Evolutionary conservation across 2,888 invertebrate species (phyloP).

Genomic region (Macrophya annulata): DNA sequence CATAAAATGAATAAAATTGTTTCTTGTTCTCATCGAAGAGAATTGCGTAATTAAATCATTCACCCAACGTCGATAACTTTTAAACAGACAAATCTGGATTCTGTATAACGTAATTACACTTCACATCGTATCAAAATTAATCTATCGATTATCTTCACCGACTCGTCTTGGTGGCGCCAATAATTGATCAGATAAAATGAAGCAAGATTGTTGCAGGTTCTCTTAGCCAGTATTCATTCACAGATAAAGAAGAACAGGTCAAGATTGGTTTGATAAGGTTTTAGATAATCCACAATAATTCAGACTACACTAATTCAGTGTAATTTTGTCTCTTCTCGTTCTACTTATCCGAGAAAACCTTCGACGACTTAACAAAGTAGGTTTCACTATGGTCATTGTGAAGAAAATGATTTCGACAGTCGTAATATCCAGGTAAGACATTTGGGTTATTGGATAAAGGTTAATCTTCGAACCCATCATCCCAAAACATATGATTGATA

Average conservation of each 20-base stretch:
- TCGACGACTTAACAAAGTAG: conserved; percentile 81
- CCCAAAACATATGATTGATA: conserved; percentile 74
- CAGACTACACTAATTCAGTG: conserved; percentile 82
- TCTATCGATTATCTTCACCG: not conserved
- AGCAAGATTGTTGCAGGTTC: not conserved
- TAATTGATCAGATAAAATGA: not conserved
- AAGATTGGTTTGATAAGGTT: not conserved
- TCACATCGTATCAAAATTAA: not conserved
- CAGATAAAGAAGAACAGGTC: not conserved
- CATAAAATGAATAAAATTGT: too few relatives aligned
- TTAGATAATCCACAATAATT: conserved; percentile 72
- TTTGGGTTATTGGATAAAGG: conserved; percentile 65
- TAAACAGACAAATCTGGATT: not conserved
- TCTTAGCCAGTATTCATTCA: not conserved
- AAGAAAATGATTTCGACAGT: conserved; percentile 75
- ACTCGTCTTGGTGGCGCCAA: not conserved
- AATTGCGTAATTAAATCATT: too few relatives aligned
- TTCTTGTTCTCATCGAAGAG: too few relatives aligned
- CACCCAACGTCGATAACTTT: too few relatives aligned
- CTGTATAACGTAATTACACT: not conserved
- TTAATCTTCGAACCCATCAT: conserved; percentile 70
- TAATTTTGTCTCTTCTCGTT: conserved; percentile 79
- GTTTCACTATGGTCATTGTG: conserved; percentile 74
- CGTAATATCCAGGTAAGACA: conserved; percentile 68
- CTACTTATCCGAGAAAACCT: conserved; percentile 82